Evolutionary conservation across 2,888 invertebrate genomes (phyloP).

Genomic region (Acronicta leporina): DNA sequence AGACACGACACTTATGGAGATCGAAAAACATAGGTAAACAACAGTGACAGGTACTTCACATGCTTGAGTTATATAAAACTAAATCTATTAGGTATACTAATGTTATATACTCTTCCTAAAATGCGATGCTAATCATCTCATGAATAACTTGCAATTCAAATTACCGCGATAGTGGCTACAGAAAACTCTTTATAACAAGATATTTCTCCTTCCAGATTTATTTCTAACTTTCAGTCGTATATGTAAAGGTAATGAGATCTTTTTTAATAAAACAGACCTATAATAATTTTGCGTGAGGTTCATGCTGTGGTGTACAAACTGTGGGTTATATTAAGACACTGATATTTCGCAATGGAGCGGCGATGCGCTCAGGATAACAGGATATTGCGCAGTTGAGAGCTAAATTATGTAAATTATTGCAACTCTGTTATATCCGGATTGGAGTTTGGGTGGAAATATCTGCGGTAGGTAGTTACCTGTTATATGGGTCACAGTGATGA

Average conservation of each 20-base stretch:
- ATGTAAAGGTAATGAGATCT: slow-evolving; percentile 17
- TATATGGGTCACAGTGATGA: slow-evolving; percentile 16
- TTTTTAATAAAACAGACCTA: background rate
- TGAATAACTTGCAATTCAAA: slow-evolving; percentile 12
- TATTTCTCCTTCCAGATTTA: background rate
- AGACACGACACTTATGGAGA: slow-evolving; percentile 25
- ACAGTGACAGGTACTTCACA: slow-evolving; percentile 33
- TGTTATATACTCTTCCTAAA: slow-evolving; percentile 25
- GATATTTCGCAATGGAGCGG: slow-evolving; percentile 29
- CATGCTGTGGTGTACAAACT: slow-evolving; percentile 16
- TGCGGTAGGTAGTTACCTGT: slow-evolving; percentile 13
- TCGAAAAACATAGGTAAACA: slow-evolving; percentile 16
- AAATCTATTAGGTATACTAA: slow-evolving; percentile 22
- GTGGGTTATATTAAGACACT: slow-evolving; percentile 40
- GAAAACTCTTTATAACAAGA: slow-evolving; percentile 1
- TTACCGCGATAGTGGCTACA: slow-evolving; percentile 16
- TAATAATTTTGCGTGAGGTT: slow-evolving; percentile 1
- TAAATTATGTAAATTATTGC: slow-evolving; percentile 48
- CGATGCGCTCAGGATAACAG: slow-evolving; percentile 39
- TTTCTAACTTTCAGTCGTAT: background rate
- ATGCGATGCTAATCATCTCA: slow-evolving; percentile 37
- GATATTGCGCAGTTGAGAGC: slow-evolving; percentile 39
- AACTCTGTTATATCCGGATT: slow-evolving; percentile 30
- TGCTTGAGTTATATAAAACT: slow-evolving; percentile 33
- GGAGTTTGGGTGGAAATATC: slow-evolving; percentile 23